phyloP scores from a whole-genome alignment of 2,113 vertebrate species.

The Rhinoderma darwinii region DNA sequence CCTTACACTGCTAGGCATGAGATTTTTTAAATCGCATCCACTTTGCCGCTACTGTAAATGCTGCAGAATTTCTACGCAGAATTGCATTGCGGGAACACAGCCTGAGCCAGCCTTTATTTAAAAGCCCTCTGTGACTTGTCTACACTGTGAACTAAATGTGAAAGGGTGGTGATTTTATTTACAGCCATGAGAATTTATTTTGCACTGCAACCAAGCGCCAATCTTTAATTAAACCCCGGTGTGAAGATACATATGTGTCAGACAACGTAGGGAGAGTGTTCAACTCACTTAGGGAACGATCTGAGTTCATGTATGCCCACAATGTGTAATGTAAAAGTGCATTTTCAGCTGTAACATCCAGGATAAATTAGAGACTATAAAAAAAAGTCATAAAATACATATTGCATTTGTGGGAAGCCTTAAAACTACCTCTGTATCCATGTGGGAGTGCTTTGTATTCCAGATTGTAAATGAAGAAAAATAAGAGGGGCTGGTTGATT shows the following conservation, averaged over 20 bases:
- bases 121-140: background rate
- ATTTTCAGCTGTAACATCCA: constrained; percentile 51
- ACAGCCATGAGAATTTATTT: background rate
- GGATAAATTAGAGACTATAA: constrained; percentile 51
- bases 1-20: no score
- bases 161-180: constrained; percentile 30
- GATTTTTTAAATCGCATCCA: no score
- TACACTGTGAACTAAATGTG: constrained; percentile 25
- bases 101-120: constrained; percentile 37
- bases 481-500: constrained; percentile 39
- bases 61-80: no score
- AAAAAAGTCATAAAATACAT: constrained; percentile 45
- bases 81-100: no score
- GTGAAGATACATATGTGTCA: constrained; percentile 40
- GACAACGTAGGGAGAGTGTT: background rate
- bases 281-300: constrained; percentile 23
- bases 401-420: constrained; percentile 50
- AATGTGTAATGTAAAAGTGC: constrained; percentile 30
- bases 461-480: constrained; percentile 39
- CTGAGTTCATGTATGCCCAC: constrained; percentile 31
- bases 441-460: constrained; percentile 52
- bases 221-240: constrained; percentile 49
- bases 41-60: no score
- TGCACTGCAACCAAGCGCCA: background rate
- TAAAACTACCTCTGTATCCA: constrained; percentile 18